A percentile compares a stretch with the other conserved stretches of the same genome.
Evolutionary conservation across 2,113 vertebrate genomes (phyloP).

Genomic region (Tetrao urogallus): DNA sequence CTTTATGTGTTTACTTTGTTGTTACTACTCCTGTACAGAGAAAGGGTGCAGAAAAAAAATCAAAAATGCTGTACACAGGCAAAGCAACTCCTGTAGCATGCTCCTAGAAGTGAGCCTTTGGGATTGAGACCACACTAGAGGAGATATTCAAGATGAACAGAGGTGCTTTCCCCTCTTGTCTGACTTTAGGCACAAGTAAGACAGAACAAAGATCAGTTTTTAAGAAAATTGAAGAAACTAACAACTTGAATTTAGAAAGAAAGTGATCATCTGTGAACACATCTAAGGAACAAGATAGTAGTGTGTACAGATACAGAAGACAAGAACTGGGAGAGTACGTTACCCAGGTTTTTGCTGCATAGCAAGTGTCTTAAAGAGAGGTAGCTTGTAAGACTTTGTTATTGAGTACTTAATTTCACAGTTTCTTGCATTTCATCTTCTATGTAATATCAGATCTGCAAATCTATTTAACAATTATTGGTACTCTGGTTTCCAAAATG

Average conservation of each 20-base stretch:
- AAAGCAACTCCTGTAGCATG: background rate
- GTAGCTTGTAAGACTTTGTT: background rate
- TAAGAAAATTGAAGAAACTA: background rate
- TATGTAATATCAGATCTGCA: background rate
- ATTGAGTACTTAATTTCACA: background rate
- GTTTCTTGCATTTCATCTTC: background rate
- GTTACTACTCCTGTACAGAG: background rate
- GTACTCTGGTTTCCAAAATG: background rate
- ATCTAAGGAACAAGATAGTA: background rate
- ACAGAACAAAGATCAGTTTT: background rate
- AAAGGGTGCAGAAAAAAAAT: background rate
- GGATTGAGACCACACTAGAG: background rate
- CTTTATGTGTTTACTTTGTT: background rate
- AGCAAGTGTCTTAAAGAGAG: background rate
- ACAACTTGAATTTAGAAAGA: background rate
- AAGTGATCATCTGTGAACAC: fast-evolving
- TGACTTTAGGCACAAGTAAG: background rate
- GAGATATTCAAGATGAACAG: background rate
- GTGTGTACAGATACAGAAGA: background rate
- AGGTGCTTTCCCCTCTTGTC: background rate
- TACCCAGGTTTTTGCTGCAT: background rate
- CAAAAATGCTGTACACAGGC: fast-evolving
- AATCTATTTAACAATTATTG: background rate
- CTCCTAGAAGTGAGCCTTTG: background rate
- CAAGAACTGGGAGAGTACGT: fast-evolving